Conservation (phyloP, 2,113 vertebrate genomes). For the Ctenomys sociabilis region DNA sequence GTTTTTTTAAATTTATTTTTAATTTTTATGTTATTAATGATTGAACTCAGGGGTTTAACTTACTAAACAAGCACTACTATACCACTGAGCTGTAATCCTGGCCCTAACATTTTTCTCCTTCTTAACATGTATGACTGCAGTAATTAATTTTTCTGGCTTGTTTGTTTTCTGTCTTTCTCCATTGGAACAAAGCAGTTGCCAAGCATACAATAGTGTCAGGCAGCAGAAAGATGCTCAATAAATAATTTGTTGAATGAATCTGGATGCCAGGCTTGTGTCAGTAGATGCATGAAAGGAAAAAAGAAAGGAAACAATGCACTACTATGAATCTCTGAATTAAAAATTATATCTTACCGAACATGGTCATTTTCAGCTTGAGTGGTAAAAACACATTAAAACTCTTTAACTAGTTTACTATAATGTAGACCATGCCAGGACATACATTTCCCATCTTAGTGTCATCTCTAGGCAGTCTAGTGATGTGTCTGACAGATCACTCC, state of each 20-base stretch:
- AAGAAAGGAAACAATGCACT: fast-evolving
- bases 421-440: background rate
- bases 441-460: background rate
- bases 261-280: background rate
- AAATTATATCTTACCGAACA: background rate
- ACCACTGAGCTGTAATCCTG: background rate
- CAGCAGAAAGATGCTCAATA: background rate
- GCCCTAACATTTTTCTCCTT: background rate
- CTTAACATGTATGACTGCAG: background rate
- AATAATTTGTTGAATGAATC: no score
- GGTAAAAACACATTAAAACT: background rate
- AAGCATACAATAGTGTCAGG: background rate
- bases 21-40: background rate
- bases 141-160: background rate
- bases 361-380: background rate
- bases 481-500: background rate
- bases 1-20: background rate
- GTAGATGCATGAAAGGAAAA: background rate
- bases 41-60: background rate
- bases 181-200: background rate
- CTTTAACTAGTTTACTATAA: background rate
- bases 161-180: background rate
- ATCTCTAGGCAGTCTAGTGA: background rate
- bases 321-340: background rate
- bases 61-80: background rate